Evolutionary conservation across 2,797 vertebrate genomes (phyloP).

Genomic region (Thripadectes ignobilis): DNA sequence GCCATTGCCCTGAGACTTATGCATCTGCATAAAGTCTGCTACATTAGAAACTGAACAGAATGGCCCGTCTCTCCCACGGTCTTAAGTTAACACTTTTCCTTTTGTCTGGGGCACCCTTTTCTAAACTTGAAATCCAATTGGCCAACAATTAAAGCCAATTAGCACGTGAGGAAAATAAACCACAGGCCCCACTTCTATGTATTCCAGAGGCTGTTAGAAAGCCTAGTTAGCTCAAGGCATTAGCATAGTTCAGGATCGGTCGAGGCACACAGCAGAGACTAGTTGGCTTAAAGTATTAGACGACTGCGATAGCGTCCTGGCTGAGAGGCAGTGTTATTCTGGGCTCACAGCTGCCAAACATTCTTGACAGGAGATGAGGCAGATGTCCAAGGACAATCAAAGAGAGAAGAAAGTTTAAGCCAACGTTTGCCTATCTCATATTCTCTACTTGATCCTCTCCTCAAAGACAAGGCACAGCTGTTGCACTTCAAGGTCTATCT

Average conservation of each 20-base stretch:
- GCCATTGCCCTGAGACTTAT: slow-evolving; percentile 41
- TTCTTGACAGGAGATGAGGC: slow-evolving; percentile 97
- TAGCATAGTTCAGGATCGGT: slow-evolving; percentile 76
- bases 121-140: slow-evolving; percentile 90
- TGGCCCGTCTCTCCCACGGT: slow-evolving; percentile 74
- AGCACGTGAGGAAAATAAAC: slow-evolving; percentile 87
- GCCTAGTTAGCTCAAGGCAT: slow-evolving; percentile 82
- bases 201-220: slow-evolving; percentile 76
- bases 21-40: slow-evolving; percentile 67
- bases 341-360: slow-evolving; percentile 95
- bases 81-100: slow-evolving; percentile 69
- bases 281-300: slow-evolving; percentile 98
- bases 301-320: slow-evolving; percentile 80
- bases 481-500: slow-evolving; percentile 86
- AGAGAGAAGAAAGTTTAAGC: slow-evolving; percentile 95
- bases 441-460: slow-evolving; percentile 88
- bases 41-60: slow-evolving; percentile 64
- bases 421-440: slow-evolving; percentile 96
- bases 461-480: slow-evolving; percentile 96
- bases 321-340: slow-evolving; percentile 88
- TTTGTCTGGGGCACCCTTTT: slow-evolving; percentile 73
- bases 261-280: slow-evolving; percentile 77
- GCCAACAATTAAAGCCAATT: slow-evolving; percentile 99
- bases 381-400: slow-evolving; percentile 99
- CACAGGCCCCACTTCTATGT: slow-evolving; percentile 48